Evolutionary conservation across 2,888 invertebrate species (phyloP).

Genomic region (Podabrus alpinus): DNA sequence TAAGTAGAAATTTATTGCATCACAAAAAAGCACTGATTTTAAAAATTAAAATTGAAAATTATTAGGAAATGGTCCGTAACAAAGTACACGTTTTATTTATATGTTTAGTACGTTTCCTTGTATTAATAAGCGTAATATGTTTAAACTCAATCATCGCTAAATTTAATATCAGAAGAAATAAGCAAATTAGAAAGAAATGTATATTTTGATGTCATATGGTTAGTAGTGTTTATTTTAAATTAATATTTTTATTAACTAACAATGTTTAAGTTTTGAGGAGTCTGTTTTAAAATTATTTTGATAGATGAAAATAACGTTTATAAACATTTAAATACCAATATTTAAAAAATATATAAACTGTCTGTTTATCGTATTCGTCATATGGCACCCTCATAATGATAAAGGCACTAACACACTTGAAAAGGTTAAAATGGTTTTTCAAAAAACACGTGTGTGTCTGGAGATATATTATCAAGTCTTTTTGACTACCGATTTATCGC

Average conservation of each 20-base stretch:
- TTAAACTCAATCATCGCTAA: slow-evolving; percentile 35
- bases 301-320: neutral
- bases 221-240: slow-evolving; percentile 38
- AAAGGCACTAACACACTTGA: slow-evolving; percentile 44
- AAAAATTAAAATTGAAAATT: too few species aligned
- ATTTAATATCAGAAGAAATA: slow-evolving; percentile 38
- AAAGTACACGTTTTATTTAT: slow-evolving; percentile 11
- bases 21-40: too few species aligned
- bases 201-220: slow-evolving; percentile 36
- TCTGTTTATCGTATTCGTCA: slow-evolving; percentile 49
- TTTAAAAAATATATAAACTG: slow-evolving; percentile 20
- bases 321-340: neutral
- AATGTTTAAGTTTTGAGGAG: slow-evolving; percentile 32
- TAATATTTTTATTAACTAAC: slow-evolving; percentile 38
- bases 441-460: slow-evolving; percentile 33
- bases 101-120: slow-evolving; percentile 8
- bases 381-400: slow-evolving; percentile 48
- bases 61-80: too few species aligned
- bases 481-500: slow-evolving; percentile 32
- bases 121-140: slow-evolving; percentile 28
- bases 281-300: slow-evolving; percentile 30
- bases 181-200: slow-evolving; percentile 30
- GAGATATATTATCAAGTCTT: slow-evolving; percentile 25
- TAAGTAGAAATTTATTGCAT: too few species aligned
- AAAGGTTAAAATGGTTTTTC: slow-evolving; percentile 36